Evolutionary conservation across 1,140 invertebrate genomes (phyloP).

Genomic region (Pristionchus pacificus): DNA sequence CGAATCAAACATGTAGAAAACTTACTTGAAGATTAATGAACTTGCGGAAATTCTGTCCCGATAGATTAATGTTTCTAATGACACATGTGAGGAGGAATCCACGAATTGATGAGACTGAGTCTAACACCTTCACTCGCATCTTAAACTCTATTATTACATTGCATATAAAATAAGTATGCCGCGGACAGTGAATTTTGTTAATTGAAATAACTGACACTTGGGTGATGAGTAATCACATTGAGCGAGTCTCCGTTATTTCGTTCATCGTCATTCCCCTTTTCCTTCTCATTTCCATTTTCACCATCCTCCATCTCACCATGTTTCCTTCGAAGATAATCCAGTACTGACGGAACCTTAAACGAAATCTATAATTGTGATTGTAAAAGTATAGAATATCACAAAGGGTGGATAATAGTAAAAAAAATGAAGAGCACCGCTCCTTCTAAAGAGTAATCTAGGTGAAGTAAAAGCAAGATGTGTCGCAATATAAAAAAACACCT

Average conservation of each 20-base stretch:
- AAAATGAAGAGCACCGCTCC: background rate
- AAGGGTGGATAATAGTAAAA: constrained; percentile 11
- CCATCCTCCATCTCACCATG: background rate
- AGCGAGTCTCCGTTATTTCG: background rate
- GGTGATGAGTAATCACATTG: background rate
- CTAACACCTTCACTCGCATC: constrained; percentile 21
- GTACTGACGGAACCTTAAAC: constrained; percentile 10
- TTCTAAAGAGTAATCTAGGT: constrained; percentile 4
- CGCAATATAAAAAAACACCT: constrained; percentile 12
- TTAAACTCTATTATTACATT: too few species aligned
- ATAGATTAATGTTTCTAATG: constrained; percentile 24
- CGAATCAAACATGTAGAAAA: constrained; percentile 4
- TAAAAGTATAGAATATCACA: too few species aligned
- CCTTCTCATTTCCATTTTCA: background rate
- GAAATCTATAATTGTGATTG: constrained; percentile 4
- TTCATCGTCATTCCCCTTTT: background rate
- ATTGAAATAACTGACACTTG: background rate
- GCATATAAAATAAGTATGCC: too few species aligned
- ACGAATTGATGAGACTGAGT: constrained; percentile 19
- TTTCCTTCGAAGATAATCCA: constrained; percentile 13
- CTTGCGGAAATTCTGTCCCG: constrained; percentile 28
- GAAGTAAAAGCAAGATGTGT: constrained; percentile 7
- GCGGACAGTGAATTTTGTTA: too few species aligned
- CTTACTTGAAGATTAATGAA: constrained; percentile 33
- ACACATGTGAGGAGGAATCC: constrained; percentile 34